A percentile compares a stretch with the other conserved stretches of the same genome.
Evolutionary conservation across 2,888 invertebrate genomes (phyloP).

Genomic region (Patella ulyssiponensis): DNA sequence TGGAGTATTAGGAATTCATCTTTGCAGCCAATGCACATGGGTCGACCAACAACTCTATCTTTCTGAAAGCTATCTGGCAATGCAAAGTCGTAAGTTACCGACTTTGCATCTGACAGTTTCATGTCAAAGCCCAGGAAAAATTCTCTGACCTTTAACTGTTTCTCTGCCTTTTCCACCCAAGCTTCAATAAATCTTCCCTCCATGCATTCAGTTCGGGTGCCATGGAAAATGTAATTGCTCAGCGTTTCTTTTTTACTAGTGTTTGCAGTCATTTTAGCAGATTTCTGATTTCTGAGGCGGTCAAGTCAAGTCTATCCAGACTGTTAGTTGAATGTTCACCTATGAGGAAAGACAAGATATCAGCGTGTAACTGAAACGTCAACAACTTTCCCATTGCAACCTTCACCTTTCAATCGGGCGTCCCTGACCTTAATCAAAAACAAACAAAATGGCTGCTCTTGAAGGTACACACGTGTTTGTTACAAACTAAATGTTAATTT

Average conservation of each 20-base stretch:
- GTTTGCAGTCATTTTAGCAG: too few relatives aligned
- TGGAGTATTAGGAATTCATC: constrained; percentile 25
- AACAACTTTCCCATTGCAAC: neutral
- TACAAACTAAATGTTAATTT: neutral
- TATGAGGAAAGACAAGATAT: too few relatives aligned
- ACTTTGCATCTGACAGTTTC: neutral
- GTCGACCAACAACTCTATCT: constrained; percentile 29
- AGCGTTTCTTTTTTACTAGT: neutral
- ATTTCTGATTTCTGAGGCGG: too few relatives aligned
- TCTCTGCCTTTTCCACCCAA: constrained; percentile 9
- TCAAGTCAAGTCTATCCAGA: too few relatives aligned
- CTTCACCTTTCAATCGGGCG: neutral
- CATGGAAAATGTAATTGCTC: constrained; percentile 20
- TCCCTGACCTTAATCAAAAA: constrained; percentile 21
- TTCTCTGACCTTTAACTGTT: constrained; percentile 20
- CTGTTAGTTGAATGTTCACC: too few relatives aligned
- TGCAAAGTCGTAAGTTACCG: neutral
- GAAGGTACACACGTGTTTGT: constrained; percentile 20
- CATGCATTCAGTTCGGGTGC: constrained; percentile 21
- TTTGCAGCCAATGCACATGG: constrained; percentile 36
- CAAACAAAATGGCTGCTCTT: constrained; percentile 24
- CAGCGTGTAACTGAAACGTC: neutral
- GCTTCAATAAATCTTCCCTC: constrained; percentile 24
- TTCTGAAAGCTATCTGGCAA: constrained; percentile 19
- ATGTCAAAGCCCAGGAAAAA: constrained; percentile 11